Evolutionary conservation across 2,113 vertebrate genomes (phyloP).

Genomic region (Lates calcarifer): DNA sequence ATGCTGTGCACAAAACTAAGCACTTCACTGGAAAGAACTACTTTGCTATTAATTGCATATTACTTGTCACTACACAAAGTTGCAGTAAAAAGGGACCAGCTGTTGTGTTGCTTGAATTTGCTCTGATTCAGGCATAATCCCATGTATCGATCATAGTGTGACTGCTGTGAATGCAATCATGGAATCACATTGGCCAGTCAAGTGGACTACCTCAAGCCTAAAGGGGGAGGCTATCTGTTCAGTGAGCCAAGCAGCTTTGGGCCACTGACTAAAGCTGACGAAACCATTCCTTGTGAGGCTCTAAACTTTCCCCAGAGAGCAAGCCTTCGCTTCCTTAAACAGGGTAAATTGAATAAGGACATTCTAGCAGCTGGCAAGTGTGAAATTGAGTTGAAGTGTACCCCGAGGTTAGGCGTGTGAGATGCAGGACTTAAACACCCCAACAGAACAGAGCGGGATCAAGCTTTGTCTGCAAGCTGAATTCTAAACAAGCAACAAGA

Average conservation of each 20-base stretch:
- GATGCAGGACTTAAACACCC: conserved; percentile 73
- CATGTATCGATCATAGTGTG: conserved; percentile 36
- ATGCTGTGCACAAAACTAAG: background rate
- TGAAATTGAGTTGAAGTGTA: conserved; percentile 83
- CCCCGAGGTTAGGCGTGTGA: conserved; percentile 73
- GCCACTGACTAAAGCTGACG: conserved; percentile 68
- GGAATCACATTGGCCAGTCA: conserved; percentile 33
- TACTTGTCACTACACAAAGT: background rate
- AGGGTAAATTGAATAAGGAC: conserved; percentile 84
- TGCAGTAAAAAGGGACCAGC: conserved; percentile 11
- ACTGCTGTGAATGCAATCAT: conserved; percentile 45
- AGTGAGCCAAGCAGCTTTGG: conserved; percentile 44
- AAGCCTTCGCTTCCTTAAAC: conserved; percentile 75
- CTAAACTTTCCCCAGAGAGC: conserved; percentile 74
- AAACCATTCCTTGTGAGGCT: conserved; percentile 55
- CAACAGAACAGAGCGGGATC: conserved; percentile 60
- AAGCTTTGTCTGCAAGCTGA: conserved; percentile 54
- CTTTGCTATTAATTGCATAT: background rate
- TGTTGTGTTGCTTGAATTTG: background rate
- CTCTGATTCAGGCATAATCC: conserved; percentile 40
- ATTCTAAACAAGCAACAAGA: conserved; percentile 73
- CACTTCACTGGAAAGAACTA: background rate
- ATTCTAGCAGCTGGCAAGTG: conserved; percentile 78
- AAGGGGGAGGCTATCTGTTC: conserved; percentile 48
- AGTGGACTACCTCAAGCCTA: conserved; percentile 50